Conservation (phyloP, 2,797 vertebrate species). For the Hylomyscus alleni region DNA sequence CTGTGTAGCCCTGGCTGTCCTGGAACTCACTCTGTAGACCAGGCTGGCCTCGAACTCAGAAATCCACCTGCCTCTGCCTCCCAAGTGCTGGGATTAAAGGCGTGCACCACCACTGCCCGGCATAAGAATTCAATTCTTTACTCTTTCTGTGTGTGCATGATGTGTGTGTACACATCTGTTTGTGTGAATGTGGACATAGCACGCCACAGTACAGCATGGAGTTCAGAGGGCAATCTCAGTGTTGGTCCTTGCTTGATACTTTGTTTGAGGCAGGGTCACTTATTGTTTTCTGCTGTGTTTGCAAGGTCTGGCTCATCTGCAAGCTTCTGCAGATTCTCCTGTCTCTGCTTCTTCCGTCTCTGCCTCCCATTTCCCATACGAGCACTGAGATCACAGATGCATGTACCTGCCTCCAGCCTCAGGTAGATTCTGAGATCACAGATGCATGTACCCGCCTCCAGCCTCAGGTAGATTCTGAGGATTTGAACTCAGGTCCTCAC, state of each 20-base stretch:
- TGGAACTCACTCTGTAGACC: too few species aligned
- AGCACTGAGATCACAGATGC: background rate
- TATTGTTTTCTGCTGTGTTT: background rate
- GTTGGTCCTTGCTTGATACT: background rate
- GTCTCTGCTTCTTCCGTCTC: too few species aligned
- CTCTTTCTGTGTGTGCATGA: background rate
- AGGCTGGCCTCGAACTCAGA: too few species aligned
- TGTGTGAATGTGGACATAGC: background rate
- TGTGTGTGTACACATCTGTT: background rate
- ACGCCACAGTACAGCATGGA: background rate
- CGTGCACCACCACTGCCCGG: too few species aligned
- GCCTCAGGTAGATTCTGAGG: background rate
- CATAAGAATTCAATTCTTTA: background rate
- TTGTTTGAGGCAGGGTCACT: background rate
- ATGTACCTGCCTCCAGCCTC: background rate
- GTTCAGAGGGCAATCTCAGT: background rate
- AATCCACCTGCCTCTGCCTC: too few species aligned
- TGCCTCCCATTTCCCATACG: background rate
- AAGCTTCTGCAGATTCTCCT: background rate
- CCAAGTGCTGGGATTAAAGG: too few species aligned
- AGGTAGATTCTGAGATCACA: background rate
- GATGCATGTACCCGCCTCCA: background rate
- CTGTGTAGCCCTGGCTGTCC: too few species aligned
- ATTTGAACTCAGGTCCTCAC: background rate
- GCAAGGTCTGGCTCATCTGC: background rate